Conservation (phyloP, 2,888 invertebrate species). For the Sialis lutaria region DNA sequence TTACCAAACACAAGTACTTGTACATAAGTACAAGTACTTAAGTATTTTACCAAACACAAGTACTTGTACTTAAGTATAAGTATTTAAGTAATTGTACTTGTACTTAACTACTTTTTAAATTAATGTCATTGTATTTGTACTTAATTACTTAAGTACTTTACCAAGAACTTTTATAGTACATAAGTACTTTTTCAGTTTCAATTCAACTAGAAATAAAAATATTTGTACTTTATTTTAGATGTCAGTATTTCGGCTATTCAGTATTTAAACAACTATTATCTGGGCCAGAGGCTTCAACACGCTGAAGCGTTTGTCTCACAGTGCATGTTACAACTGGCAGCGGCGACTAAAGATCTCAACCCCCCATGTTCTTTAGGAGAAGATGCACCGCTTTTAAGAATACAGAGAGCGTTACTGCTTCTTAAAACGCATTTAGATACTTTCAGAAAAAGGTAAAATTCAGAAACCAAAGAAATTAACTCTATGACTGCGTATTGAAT, state of each 20-base stretch:
- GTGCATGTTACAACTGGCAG: constrained; percentile 81
- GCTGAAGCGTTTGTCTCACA: constrained; percentile 87
- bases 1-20: no score
- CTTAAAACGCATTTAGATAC: constrained; percentile 88
- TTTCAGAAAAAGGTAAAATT: constrained; percentile 54
- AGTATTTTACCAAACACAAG: no score
- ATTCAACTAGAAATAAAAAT: no score
- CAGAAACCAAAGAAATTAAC: not conserved
- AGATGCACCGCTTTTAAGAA: constrained; percentile 71
- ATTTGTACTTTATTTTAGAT: constrained; percentile 30
- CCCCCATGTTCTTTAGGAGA: constrained; percentile 31
- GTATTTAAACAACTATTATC: constrained; percentile 85
- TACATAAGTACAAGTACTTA: no score
- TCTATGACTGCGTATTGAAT: not conserved
- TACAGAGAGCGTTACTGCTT: constrained; percentile 74
- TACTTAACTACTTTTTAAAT: no score
- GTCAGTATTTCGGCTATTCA: constrained; percentile 91
- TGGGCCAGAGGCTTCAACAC: constrained; percentile 77
- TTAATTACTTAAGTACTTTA: no score
- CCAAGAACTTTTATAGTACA: no score
- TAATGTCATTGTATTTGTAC: no score
- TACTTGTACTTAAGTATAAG: no score
- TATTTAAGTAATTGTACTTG: no score
- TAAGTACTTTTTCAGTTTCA: no score
- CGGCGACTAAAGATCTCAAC: constrained; percentile 56